Conservation (phyloP, 2,797 vertebrate species). For the Morus bassanus region DNA sequence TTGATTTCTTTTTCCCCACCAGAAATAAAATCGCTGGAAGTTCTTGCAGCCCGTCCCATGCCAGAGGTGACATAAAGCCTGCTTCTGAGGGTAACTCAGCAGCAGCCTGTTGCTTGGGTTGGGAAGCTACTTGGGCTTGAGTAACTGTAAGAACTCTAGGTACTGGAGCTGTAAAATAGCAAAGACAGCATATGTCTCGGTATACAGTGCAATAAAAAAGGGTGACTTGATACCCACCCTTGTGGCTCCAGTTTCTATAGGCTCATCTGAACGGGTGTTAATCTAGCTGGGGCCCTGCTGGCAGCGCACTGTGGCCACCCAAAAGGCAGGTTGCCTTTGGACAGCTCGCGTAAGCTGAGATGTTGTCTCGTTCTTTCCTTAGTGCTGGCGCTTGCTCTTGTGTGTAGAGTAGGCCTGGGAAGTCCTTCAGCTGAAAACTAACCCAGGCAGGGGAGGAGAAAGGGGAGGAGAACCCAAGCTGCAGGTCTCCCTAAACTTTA, state of each 20-base stretch:
- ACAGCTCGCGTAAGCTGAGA: fast-evolving
- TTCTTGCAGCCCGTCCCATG: background rate
- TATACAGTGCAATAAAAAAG: background rate
- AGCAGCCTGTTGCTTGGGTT: background rate
- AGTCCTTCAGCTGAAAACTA: fast-evolving
- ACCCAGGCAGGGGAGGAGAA: background rate
- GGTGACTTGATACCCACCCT: background rate
- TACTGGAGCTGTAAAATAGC: background rate
- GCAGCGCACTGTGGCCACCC: fast-evolving
- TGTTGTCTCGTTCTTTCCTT: fast-evolving
- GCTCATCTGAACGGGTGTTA: background rate
- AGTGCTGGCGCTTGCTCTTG: background rate
- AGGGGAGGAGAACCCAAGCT: background rate
- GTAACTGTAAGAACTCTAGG: background rate
- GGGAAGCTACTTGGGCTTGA: fast-evolving
- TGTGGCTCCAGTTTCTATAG: background rate
- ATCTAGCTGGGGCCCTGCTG: background rate
- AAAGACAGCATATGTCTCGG: fast-evolving
- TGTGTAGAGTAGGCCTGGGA: background rate
- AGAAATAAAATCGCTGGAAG: background rate
- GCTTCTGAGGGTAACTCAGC: background rate
- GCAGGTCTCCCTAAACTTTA: background rate
- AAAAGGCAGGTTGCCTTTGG: background rate
- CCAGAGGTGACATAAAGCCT: background rate
- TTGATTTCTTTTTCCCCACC: background rate